Percentiles rank a stretch among this genome's conserved stretches.
Conservation (phyloP, 2,113 vertebrate genomes). For the Larimichthys polyactis region DNA sequence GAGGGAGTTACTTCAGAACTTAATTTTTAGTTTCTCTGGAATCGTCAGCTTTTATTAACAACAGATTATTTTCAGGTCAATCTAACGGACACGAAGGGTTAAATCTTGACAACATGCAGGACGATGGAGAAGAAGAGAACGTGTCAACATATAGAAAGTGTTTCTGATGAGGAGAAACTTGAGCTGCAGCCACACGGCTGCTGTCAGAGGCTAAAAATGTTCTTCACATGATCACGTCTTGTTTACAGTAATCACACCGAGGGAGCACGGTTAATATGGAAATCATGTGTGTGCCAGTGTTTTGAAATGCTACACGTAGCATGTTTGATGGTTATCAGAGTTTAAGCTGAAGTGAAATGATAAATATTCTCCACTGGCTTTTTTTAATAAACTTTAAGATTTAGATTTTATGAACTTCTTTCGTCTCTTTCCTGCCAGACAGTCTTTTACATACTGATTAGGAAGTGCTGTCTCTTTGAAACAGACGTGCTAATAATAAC, state of each 20-base stretch:
- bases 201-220: constrained; percentile 4
- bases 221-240: constrained; percentile 14
- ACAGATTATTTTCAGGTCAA: background rate
- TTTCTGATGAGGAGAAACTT: background rate
- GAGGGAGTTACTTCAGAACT: background rate
- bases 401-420: background rate
- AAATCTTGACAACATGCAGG: too few species aligned
- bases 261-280: constrained; percentile 3
- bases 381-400: background rate
- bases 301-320: constrained; percentile 3
- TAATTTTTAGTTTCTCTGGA: background rate
- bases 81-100: background rate
- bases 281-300: background rate
- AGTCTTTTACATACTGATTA: background rate
- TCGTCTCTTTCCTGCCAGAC: background rate
- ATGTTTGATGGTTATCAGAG: background rate
- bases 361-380: background rate
- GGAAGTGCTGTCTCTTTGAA: background rate
- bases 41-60: background rate
- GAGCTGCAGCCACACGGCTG: constrained; percentile 12
- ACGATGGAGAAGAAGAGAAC: background rate
- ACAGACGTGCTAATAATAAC: background rate
- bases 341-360: background rate
- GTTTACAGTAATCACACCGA: constrained; percentile 41
- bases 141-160: background rate